Percentiles rank a stretch among this genome's conserved stretches.
These are phyloP conservation scores for Diploptera punctata DNA, from an alignment of 2,888 invertebrate genomes.

Conservation along the genomic window DNA sequence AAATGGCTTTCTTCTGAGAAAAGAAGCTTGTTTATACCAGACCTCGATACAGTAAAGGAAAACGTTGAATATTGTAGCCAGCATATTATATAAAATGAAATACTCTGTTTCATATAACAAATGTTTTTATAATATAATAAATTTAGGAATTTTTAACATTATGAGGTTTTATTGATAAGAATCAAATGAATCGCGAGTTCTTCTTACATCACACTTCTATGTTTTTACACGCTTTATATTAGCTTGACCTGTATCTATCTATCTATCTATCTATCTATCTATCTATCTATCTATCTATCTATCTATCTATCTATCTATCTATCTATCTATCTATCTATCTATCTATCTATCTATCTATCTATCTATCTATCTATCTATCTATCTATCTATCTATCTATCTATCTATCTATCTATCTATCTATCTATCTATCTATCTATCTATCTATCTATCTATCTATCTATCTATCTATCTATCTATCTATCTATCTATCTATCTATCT, in stretches of 20 bases:
- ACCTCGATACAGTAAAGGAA: too few relatives aligned
- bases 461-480: too few relatives aligned
- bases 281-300: not conserved
- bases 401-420: not conserved
- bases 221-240: too few relatives aligned
- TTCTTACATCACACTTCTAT: too few relatives aligned
- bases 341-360: not conserved
- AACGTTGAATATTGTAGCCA: too few relatives aligned
- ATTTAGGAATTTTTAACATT: too few relatives aligned
- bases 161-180: too few relatives aligned
- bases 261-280: not conserved
- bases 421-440: not conserved
- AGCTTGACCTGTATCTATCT: too few relatives aligned
- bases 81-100: too few relatives aligned
- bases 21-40: conserved; percentile 32
- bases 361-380: not conserved
- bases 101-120: too few relatives aligned
- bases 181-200: too few relatives aligned
- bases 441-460: not conserved
- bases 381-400: not conserved
- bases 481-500: too few relatives aligned
- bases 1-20: conserved; percentile 26
- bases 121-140: not conserved
- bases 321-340: not conserved
- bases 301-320: not conserved